A percentile compares a stretch with the other conserved stretches of the same genome.
phyloP scores from a whole-genome alignment of 2,888 invertebrate species.

The Cetonia aurata region DNA sequence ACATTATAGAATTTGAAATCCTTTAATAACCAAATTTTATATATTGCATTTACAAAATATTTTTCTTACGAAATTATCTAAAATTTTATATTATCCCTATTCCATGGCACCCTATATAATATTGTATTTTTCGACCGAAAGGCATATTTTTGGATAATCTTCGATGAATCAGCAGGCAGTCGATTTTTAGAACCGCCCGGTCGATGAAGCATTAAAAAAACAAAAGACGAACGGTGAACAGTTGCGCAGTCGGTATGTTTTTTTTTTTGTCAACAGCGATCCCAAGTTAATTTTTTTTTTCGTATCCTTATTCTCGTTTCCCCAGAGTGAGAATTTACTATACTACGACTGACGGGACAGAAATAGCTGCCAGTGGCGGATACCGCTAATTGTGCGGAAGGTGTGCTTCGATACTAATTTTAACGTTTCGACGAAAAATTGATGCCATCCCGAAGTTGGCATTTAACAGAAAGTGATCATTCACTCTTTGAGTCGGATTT shows the following conservation, averaged over 20 bases:
- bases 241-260: slow-evolving; percentile 3
- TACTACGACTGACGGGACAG: background rate
- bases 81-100: too few relatives aligned
- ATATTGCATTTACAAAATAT: too few relatives aligned
- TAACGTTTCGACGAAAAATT: slow-evolving; percentile 35
- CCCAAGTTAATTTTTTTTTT: too few relatives aligned
- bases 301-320: too few relatives aligned
- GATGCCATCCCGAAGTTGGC: background rate
- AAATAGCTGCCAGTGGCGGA: slow-evolving; percentile 2
- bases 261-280: too few relatives aligned
- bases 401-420: slow-evolving; percentile 35
- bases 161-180: background rate
- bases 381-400: slow-evolving; percentile 26
- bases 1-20: too few relatives aligned
- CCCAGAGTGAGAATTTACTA: too few relatives aligned
- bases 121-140: too few relatives aligned
- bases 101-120: too few relatives aligned
- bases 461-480: slow-evolving; percentile 12
- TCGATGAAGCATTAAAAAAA: slow-evolving; percentile 15
- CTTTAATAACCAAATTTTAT: too few relatives aligned
- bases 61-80: too few relatives aligned
- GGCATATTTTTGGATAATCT: too few relatives aligned
- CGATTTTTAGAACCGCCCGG: slow-evolving; percentile 3
- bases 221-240: slow-evolving; percentile 1
- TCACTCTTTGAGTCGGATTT: background rate